These are phyloP conservation scores for Pelusios castaneus DNA, from an alignment of 2,113 vertebrate species.

Conservation along the genomic window DNA sequence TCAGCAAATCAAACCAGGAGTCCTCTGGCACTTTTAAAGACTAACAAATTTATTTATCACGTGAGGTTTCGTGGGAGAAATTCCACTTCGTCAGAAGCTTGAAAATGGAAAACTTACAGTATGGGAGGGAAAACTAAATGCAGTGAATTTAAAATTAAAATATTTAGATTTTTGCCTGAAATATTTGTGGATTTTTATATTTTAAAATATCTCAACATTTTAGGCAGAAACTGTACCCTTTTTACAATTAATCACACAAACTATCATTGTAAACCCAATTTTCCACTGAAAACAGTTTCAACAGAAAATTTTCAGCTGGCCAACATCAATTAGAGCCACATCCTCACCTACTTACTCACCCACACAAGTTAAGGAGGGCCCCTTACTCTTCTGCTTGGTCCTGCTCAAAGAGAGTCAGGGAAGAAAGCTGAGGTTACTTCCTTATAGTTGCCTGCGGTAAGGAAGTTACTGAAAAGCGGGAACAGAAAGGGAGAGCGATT, in stretches of 20 bases:
- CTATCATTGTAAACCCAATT: not conserved
- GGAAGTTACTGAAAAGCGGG: not conserved
- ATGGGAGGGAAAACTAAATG: no score
- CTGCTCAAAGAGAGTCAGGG: not conserved
- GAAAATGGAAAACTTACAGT: no score
- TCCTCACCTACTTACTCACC: not conserved
- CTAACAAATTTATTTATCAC: no score
- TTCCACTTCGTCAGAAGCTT: no score
- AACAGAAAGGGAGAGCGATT: not conserved
- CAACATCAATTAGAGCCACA: not conserved
- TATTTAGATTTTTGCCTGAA: not conserved
- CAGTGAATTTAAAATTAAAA: not conserved
- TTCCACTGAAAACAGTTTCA: not conserved
- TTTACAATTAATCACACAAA: not conserved
- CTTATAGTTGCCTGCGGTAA: not conserved
- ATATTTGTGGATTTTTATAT: not conserved
- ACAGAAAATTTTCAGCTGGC: not conserved
- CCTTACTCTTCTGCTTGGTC: not conserved
- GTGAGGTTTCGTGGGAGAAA: no score
- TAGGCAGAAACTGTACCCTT: not conserved
- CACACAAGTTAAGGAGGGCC: not conserved
- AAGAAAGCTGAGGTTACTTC: not conserved
- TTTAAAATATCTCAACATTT: not conserved
- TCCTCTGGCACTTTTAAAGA: no score
- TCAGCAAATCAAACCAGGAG: no score